Evolutionary conservation across 2,888 invertebrate genomes (phyloP).

Genomic region (Ectemnius continuus): DNA sequence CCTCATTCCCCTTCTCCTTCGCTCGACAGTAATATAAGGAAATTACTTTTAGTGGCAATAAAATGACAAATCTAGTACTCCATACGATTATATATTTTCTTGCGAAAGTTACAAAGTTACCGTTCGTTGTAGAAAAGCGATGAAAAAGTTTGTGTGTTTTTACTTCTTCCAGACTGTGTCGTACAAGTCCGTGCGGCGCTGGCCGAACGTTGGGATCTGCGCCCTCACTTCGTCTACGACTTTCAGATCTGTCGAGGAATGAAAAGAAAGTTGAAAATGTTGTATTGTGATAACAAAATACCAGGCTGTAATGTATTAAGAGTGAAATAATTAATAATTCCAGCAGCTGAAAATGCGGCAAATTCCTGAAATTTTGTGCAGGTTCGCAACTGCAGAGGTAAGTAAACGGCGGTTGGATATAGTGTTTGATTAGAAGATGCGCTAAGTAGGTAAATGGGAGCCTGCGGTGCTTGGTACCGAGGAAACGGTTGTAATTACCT

Average conservation of each 20-base stretch:
- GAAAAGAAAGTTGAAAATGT: background rate
- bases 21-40: background rate
- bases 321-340: no score
- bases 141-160: background rate
- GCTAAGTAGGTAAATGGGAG: no score
- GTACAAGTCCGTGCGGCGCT: slow-evolving; percentile 81
- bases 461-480: no score
- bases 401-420: no score
- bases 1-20: background rate
- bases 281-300: background rate
- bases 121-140: background rate
- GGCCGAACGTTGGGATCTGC: slow-evolving; percentile 89
- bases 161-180: slow-evolving; percentile 68
- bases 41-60: background rate
- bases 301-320: no score
- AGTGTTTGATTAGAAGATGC: no score
- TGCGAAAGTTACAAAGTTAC: background rate
- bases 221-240: slow-evolving; percentile 87
- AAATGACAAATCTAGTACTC: background rate
- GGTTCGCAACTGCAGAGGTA: no score
- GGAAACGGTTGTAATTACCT: slow-evolving; percentile 79
- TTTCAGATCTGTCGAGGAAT: slow-evolving; percentile 82
- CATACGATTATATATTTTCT: background rate
- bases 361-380: no score
- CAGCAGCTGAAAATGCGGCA: no score